Evolutionary conservation across 2,888 invertebrate species (phyloP), one percentile per base, ranked within the genome.

Genomic region (Dorcus parallelipipedus): DNA sequence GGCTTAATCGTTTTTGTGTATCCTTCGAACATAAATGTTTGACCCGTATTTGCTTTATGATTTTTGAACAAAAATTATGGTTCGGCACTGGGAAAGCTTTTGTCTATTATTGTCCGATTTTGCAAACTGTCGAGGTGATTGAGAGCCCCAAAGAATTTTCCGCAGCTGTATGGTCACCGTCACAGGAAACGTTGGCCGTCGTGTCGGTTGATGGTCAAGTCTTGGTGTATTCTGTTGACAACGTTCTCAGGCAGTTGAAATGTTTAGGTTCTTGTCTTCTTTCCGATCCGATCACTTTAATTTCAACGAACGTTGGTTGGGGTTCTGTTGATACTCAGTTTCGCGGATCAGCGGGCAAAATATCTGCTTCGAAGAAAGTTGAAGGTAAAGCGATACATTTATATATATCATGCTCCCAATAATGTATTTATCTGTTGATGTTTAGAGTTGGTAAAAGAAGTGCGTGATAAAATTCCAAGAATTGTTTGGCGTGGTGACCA

Each of bases 111-210:
- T 10, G 39, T 38, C 33, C 42, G 6, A 38, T 10, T 5, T 39
- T 45, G 3, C 9, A 47, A 9, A 20, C 26, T 3, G 39, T 47
- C 4, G 39, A 20, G 8, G 14, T 45, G 45, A 40, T 51, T 20
- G 38, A 40, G 33, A 17, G 43, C 9, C 51, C 26, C 20, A 3
- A 9, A 6, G 23, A 9, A n/a, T 56, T 45, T 39, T 3, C 33
- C 10, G 10, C 49, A n/a, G 56, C 51, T 14, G 20, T 33, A n/a
- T 56, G 56, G 56, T 51, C 56, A 1, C 51, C 51, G 9, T 51
- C 45, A n/a, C n/a, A 40, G 9, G 56, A 56, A 23, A 9, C 23
- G 9, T 23, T 56, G 10, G 52, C 40, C 5, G 40, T 56, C 9
- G 45, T 38, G 10, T 40, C 43, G 7, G 26, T 17, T 7, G 51